Conservation (phyloP, 2,888 invertebrate genomes). For the Diaphora mendica region DNA sequence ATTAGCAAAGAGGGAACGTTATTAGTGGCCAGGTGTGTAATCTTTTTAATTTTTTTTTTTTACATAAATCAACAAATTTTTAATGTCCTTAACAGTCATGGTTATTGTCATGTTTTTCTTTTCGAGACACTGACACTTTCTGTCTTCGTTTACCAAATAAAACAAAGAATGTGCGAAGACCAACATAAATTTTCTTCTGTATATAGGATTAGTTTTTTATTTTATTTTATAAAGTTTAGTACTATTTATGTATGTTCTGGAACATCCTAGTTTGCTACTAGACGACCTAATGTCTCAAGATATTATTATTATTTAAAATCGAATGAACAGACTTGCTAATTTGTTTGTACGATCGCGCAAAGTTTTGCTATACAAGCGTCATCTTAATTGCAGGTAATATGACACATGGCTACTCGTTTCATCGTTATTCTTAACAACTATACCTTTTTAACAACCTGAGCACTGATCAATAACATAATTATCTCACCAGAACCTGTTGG, state of each 20-base stretch:
- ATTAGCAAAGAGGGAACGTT: slow-evolving; percentile 35
- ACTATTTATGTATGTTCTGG: not conserved
- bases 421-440: not conserved
- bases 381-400: not conserved
- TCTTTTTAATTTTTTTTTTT: not conserved
- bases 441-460: slow-evolving; percentile 6
- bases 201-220: too few relatives aligned
- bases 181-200: not conserved
- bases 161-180: not conserved
- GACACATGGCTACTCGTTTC: not conserved
- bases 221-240: too few relatives aligned
- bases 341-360: not conserved
- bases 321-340: not conserved
- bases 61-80: not conserved
- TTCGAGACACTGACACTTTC: too few relatives aligned
- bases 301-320: not conserved
- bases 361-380: slow-evolving; percentile 13
- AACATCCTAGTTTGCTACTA: not conserved
- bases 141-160: too few relatives aligned
- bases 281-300: not conserved
- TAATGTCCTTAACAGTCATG: too few relatives aligned
- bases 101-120: not conserved
- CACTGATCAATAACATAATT: slow-evolving; percentile 35
- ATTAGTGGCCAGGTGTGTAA: slow-evolving; percentile 48
- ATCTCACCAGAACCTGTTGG: slow-evolving; percentile 33